These are phyloP conservation scores for Bubo bubo DNA, from an alignment of 2,113 vertebrate species.

Conservation along the genomic window DNA sequence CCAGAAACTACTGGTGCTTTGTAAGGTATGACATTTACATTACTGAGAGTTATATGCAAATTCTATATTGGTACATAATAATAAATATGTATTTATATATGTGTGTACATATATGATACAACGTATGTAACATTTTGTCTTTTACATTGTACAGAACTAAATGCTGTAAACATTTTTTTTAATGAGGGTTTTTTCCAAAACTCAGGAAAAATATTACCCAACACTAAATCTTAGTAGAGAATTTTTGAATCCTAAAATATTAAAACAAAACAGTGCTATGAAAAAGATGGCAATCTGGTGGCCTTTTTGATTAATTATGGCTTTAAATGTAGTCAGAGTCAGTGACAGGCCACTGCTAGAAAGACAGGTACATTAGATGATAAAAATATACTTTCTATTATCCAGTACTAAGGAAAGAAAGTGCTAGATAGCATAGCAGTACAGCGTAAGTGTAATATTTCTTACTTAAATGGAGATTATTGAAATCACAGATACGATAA, in stretches of 20 bases:
- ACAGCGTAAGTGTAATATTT: neutral
- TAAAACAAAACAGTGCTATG: neutral
- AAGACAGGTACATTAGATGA: neutral
- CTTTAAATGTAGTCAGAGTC: neutral
- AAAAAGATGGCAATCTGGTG: neutral
- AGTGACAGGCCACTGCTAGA: neutral
- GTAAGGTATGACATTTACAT: neutral
- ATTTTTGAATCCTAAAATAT: neutral
- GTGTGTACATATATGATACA: neutral
- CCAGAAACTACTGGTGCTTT: neutral
- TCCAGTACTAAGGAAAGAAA: neutral
- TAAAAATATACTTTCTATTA: neutral
- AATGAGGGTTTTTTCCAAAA: neutral
- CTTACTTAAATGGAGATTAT: neutral
- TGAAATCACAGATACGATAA: neutral
- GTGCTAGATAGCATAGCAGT: neutral
- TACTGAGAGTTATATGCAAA: neutral
- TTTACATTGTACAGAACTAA: neutral
- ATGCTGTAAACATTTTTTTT: neutral
- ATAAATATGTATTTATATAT: neutral
- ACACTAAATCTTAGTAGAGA: neutral
- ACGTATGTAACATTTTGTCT: neutral
- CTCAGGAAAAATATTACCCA: neutral
- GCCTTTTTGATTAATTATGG: neutral
- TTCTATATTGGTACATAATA: neutral